Evolutionary conservation across 2,797 vertebrate species (phyloP).

Genomic region (Chloroceryle inda): DNA sequence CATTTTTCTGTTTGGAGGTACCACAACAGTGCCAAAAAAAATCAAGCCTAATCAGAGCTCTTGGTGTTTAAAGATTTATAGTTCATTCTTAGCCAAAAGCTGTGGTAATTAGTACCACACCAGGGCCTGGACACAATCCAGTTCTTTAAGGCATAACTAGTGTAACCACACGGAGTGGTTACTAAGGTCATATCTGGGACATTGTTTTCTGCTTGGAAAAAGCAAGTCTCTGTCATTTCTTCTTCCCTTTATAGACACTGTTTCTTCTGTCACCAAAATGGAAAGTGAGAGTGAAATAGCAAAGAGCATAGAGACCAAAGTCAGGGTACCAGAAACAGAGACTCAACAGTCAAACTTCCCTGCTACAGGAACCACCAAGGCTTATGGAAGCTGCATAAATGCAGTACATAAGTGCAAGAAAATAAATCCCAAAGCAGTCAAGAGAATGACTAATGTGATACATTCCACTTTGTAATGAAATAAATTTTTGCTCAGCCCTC

Average conservation of each 20-base stretch:
- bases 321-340: not conserved
- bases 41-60: conserved; percentile 48
- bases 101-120: conserved; percentile 45
- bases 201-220: not conserved
- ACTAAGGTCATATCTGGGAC: not conserved
- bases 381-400: not conserved
- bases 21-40: conserved; percentile 47
- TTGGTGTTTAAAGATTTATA: conserved; percentile 60
- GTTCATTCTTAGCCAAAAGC: conserved; percentile 38
- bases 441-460: not conserved
- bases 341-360: not conserved
- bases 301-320: not conserved
- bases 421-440: not conserved
- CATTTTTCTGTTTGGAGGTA: conserved; percentile 47
- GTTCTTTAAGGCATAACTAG: conserved; percentile 39
- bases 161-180: not conserved
- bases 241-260: not conserved
- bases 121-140: conserved; percentile 28
- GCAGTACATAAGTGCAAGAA: not conserved
- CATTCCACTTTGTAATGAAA: not conserved
- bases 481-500: not conserved
- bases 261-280: not conserved
- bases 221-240: not conserved
- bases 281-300: not conserved
- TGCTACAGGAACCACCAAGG: not conserved